These are phyloP conservation scores for Mycalesis mineus DNA, from an alignment of 2,888 invertebrate genomes.

Conservation along the genomic window DNA sequence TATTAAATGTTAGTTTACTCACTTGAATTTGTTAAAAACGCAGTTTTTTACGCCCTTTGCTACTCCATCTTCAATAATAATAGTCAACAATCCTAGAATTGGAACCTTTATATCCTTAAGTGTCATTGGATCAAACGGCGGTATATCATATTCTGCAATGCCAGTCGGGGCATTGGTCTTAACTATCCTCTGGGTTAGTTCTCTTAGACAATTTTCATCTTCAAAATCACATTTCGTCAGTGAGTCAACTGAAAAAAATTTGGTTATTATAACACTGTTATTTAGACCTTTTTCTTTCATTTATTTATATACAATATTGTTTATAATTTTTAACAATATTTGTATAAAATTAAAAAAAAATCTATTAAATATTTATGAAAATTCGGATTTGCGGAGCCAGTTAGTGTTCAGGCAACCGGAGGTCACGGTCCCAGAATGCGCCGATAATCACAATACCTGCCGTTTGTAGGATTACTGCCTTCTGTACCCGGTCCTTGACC, in stretches of 20 bases:
- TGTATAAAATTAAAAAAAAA: too few relatives aligned
- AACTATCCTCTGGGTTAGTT: constrained; percentile 33
- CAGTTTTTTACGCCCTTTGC: constrained; percentile 45
- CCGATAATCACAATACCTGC: too few relatives aligned
- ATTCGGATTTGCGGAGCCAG: too few relatives aligned
- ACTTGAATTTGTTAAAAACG: constrained; percentile 39
- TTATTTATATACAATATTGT: too few relatives aligned
- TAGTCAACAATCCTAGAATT: constrained; percentile 34
- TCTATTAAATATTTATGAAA: too few relatives aligned
- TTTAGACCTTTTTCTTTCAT: too few relatives aligned
- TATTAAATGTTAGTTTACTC: constrained; percentile 18
- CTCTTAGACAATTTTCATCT: constrained; percentile 40
- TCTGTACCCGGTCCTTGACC: too few relatives aligned
- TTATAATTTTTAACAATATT: not conserved
- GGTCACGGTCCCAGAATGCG: too few relatives aligned
- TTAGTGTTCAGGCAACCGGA: too few relatives aligned
- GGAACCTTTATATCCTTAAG: constrained; percentile 36
- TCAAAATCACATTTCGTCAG: constrained; percentile 41
- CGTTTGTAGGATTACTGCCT: too few relatives aligned
- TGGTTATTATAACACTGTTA: too few relatives aligned
- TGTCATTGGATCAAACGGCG: constrained; percentile 42
- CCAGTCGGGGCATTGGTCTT: constrained; percentile 37
- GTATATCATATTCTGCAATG: constrained; percentile 39
- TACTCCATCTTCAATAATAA: constrained; percentile 39
- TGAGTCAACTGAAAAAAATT: constrained; percentile 39